Evolutionary conservation across 2,888 invertebrate species (phyloP).

Genomic region (Synanthedon tipuliformis): DNA sequence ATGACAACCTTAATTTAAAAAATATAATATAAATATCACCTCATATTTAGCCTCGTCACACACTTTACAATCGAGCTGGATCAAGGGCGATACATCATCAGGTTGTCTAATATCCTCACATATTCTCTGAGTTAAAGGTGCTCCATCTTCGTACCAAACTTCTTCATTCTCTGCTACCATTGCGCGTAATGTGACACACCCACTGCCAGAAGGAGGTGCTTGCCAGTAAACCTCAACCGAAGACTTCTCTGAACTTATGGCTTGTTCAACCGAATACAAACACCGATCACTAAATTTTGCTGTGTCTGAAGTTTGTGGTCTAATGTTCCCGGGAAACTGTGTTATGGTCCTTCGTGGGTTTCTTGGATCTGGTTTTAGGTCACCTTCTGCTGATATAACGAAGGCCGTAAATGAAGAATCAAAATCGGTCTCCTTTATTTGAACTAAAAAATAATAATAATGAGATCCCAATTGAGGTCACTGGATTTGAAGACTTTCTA

Average conservation of each 20-base stretch:
- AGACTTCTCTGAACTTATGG: constrained; percentile 31
- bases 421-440: constrained; percentile 40
- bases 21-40: constrained; percentile 16
- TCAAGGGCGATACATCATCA: constrained; percentile 44
- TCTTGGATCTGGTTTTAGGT: constrained; percentile 36
- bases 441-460: constrained; percentile 22
- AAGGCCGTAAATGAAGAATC: constrained; percentile 44
- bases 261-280: constrained; percentile 48
- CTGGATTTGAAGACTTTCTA: too few species aligned
- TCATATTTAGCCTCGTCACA: constrained; percentile 63
- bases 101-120: constrained; percentile 56
- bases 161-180: constrained; percentile 54
- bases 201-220: constrained; percentile 48
- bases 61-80: constrained; percentile 45
- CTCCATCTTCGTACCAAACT: constrained; percentile 52
- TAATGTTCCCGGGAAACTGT: constrained; percentile 39
- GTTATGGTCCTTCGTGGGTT: constrained; percentile 38
- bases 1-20: too few species aligned
- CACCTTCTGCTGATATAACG: constrained; percentile 57
- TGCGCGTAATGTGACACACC: constrained; percentile 50
- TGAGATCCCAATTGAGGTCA: too few species aligned
- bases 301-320: constrained; percentile 27
- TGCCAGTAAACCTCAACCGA: constrained; percentile 55
- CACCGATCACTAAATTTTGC: constrained; percentile 53
- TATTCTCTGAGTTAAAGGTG: constrained; percentile 35